Conservation (phyloP, 2,797 vertebrate genomes). For the Gambelia wislizenii region DNA sequence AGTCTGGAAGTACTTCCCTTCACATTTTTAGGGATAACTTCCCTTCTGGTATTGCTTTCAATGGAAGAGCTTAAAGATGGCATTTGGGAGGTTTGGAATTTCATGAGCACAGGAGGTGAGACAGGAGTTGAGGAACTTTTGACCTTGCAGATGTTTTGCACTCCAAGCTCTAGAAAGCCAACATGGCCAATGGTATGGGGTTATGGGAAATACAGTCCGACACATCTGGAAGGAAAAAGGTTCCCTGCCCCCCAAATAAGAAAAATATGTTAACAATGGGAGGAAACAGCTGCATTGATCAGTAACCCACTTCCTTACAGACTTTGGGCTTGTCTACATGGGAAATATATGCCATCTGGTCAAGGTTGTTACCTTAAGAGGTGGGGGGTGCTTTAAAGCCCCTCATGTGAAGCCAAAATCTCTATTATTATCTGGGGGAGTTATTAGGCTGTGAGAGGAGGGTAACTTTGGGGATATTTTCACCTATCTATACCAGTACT, state of each 20-base stretch:
- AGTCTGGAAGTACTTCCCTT: neutral
- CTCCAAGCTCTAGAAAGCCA: neutral
- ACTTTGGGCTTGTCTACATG: no score
- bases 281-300: neutral
- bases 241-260: neutral
- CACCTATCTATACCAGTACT: no score
- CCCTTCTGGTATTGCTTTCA: neutral
- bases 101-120: neutral
- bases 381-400: no score
- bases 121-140: neutral
- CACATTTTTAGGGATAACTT: neutral
- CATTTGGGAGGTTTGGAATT: neutral
- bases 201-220: neutral
- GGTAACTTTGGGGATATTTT: no score
- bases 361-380: no score
- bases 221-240: neutral
- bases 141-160: neutral
- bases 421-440: no score
- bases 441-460: no score
- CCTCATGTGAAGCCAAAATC: no score
- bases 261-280: neutral
- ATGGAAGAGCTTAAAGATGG: neutral
- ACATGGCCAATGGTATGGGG: neutral
- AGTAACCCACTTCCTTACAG: neutral
- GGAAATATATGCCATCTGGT: no score